Evolutionary conservation across 1,140 invertebrate genomes (phyloP), one percentile per base, ranked within the genome.

Genomic region (Cardiocondyla obscurior): DNA sequence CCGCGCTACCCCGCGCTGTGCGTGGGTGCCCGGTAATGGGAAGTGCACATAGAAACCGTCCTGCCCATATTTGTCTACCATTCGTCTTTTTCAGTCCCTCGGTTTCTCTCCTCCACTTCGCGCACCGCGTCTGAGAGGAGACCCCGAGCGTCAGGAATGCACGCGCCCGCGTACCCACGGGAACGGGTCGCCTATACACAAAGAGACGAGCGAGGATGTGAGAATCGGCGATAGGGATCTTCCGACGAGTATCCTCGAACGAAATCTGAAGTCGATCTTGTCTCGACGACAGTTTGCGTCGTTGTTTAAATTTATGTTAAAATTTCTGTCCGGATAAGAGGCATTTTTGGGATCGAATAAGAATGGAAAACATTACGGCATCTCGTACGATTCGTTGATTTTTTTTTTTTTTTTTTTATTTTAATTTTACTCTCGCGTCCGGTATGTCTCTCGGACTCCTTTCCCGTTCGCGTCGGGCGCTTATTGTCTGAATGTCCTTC

Each of bases 1-100:
- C 70, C 64, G 86, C 88, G 73, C 85, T 84, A 90, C 88, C 87
- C 86, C 62, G 76, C 67, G 72, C 42, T 39, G 83, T 64, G 87
- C 84, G 91, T 92, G 90, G 91, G 91, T 91, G 91, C 89, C 39
- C 69, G 79, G 88, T 92, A 92, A 92, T 92, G 90, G 90, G 88
- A 90, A 91, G 90, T 89, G 84, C 90, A 89, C 87, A 88, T 91
- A 90, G 90, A 90, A 91, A 90, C 87, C 88, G 88, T 90, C 89
- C 85, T 91, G 88, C 85, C 91, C 90, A 92, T 92, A 92, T 92
- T 91, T 91, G 91, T 88, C 74, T 89, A 89, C 91, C 91, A 88
- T 89, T 90, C 86, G 89, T 91, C 90, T 89, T 90, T 89, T 87
- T 90, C 87, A 84, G 73, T 74, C 84, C 64, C 33, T 58, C 65